Conservation (phyloP, 53 echinoderm and acorn worm genomes). For the Astropecten irregularis region DNA sequence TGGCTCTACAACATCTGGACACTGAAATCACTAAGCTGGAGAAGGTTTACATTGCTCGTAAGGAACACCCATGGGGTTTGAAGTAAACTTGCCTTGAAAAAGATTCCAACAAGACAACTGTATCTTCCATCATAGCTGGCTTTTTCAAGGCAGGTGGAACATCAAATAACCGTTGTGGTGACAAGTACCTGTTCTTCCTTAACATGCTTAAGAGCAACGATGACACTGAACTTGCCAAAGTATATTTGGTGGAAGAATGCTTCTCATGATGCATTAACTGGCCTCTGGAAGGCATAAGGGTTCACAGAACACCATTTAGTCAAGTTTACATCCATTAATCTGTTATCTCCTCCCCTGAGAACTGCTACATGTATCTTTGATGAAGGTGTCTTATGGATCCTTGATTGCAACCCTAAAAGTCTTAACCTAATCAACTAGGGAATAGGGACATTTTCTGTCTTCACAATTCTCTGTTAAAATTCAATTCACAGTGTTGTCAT, state of each 20-base stretch:
- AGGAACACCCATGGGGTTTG: not conserved
- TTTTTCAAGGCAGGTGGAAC: not conserved
- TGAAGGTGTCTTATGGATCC: not conserved
- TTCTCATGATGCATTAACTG: not conserved
- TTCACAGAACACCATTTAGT: not conserved
- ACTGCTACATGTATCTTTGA: not conserved
- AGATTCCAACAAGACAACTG: not conserved
- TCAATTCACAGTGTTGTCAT: too few relatives aligned
- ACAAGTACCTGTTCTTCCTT: not conserved
- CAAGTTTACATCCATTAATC: not conserved
- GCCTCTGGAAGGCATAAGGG: not conserved
- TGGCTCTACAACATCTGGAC: not conserved
- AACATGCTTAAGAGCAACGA: not conserved
- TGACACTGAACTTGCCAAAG: not conserved
- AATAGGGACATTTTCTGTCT: too few relatives aligned
- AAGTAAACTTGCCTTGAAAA: not conserved
- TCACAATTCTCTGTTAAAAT: too few relatives aligned
- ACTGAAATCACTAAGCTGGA: not conserved
- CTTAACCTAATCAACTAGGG: not conserved
- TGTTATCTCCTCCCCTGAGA: not conserved
- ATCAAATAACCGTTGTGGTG: not conserved
- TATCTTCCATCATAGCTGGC: not conserved
- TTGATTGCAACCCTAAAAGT: not conserved
- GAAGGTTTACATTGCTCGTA: not conserved
- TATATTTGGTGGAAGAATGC: not conserved